Base-by-base conservation (phyloP, 2,113 vertebrate genomes). In the zebrafish (Danio rerio) region DNA sequence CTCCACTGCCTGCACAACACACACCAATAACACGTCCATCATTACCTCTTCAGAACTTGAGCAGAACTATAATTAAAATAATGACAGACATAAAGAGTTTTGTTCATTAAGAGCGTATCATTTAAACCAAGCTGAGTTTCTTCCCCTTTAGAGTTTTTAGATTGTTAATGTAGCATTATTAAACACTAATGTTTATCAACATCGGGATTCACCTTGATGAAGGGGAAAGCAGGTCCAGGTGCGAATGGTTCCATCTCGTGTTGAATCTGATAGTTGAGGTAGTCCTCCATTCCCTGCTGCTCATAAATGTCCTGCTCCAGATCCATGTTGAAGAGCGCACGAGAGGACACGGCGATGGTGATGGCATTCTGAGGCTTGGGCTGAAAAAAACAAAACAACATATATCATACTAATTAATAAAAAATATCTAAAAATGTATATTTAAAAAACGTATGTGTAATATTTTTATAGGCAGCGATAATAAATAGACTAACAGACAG, bases 291-390 rank as follows among this genome's bases (percentile, higher is more conserved):
- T 0, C 97, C 97, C 52, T 95, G 93, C 85, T 96, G 93, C 0
- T 87, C 86, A 81, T 95, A 98, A 83, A 99, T 96, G 78, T 92
- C 94, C 89, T 97, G 96, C 89, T 99, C 97, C 85, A 94, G 94
- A 15, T 98, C 96, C 97, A 99, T 98, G 88, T 95, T 96, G 91
- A 99, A 99, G 43, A 99, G 93, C 4, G 96, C 96, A 1, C 95
- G 92, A 0, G 97, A 95, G 0, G 98, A 99, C 88, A 99, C 96
- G 0, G 96, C 97, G 0, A 99, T 96, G 84, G 97, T 99, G 88
- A 98, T 94, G 59, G 96, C 96, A 0, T 98, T 95, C 88, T 98
- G 92, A 0, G 97, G 96, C 63, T 96, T 97, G 0, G 97, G 98
- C 97, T 98, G 89, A 73, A 68, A 15, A 78, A 81, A 61, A 81